Conservation (phyloP, 1,140 invertebrate species). For the Trichonephila inaurata region DNA sequence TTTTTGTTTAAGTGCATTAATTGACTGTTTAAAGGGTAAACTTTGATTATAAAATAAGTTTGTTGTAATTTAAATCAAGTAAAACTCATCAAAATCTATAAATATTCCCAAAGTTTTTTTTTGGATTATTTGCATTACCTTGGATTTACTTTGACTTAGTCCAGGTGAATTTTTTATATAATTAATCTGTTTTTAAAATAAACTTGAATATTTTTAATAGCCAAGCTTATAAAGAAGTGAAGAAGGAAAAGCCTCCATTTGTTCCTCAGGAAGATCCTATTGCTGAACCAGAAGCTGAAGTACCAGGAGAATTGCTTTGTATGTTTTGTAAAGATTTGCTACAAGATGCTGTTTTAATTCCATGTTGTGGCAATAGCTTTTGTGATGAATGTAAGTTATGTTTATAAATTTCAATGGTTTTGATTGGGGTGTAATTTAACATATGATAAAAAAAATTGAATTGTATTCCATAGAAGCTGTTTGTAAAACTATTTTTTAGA, state of each 20-base stretch:
- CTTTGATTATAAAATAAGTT: not conserved
- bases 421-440: too few relatives aligned
- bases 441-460: too few relatives aligned
- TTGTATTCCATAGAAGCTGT: too few relatives aligned
- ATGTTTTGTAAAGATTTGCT: constrained; percentile 95
- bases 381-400: constrained; percentile 96
- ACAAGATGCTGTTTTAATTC: constrained; percentile 96
- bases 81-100: not conserved
- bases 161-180: not conserved
- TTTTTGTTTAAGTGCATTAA: too few relatives aligned
- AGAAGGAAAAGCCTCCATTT: constrained; percentile 86
- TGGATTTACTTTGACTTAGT: not conserved
- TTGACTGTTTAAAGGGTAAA: too few relatives aligned
- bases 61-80: not conserved
- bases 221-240: constrained; percentile 88
- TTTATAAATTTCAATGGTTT: too few relatives aligned
- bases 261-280: constrained; percentile 82
- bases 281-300: constrained; percentile 84
- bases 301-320: constrained; percentile 95
- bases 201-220: constrained; percentile 80
- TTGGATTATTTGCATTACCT: not conserved
- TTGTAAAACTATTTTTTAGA: too few relatives aligned
- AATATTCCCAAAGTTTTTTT: not conserved
- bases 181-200: not conserved
- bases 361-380: constrained; percentile 98